Percentiles rank a stretch among this genome's conserved stretches.
These are phyloP conservation scores for Lymantria dispar DNA, from an alignment of 2,888 invertebrate species.

Conservation along the genomic window DNA sequence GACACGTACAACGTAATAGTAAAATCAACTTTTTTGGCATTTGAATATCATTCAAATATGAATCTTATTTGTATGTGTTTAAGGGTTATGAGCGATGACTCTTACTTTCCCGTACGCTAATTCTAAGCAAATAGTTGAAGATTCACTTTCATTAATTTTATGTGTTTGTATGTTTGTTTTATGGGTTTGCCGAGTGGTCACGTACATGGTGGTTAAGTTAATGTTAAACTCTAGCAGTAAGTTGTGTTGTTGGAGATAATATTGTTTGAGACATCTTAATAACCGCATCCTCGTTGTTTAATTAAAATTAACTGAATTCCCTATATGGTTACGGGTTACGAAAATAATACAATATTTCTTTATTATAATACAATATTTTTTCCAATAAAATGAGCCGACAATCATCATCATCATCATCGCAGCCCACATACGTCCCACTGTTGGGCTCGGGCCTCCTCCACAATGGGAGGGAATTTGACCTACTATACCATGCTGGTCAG, in stretches of 20 bases:
- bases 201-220: neutral
- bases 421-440: too few relatives aligned
- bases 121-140: slow-evolving; percentile 36
- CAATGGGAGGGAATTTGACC: too few relatives aligned
- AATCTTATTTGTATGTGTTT: neutral
- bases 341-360: too few relatives aligned
- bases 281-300: too few relatives aligned
- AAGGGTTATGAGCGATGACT: slow-evolving; percentile 11
- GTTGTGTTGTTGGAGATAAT: neutral
- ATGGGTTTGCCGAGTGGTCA: slow-evolving; percentile 6
- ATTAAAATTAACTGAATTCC: too few relatives aligned
- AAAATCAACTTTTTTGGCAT: slow-evolving; percentile 35
- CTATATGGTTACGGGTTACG: too few relatives aligned
- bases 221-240: neutral
- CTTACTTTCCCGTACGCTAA: slow-evolving; percentile 52
- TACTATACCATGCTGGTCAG: too few relatives aligned
- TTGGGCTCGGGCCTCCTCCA: too few relatives aligned
- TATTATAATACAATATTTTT: too few relatives aligned
- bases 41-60: neutral
- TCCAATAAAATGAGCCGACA: too few relatives aligned
- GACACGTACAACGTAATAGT: slow-evolving; percentile 52
- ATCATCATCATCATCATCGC: too few relatives aligned
- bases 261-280: too few relatives aligned
- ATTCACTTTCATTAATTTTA: slow-evolving; percentile 56
- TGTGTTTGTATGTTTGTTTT: slow-evolving; percentile 9